Percentiles rank a stretch among this genome's conserved stretches.
phyloP scores from a whole-genome alignment of 2,888 invertebrate species.

The Sarcophaga caerulescens region DNA sequence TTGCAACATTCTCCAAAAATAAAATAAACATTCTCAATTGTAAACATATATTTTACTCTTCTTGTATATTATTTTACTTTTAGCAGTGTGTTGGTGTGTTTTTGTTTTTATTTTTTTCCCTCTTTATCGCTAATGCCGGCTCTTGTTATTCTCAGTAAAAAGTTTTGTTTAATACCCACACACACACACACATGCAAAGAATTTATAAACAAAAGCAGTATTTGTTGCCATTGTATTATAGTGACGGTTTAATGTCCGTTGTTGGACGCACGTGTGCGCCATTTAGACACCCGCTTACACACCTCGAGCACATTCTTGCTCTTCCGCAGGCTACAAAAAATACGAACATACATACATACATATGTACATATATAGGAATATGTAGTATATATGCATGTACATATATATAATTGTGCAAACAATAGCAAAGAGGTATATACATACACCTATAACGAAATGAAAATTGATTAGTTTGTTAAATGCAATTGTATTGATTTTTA shows the following conservation, averaged over 20 bases:
- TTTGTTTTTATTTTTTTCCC: constrained; percentile 18
- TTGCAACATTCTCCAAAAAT: neutral
- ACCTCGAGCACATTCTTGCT: constrained; percentile 30
- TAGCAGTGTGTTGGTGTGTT: neutral
- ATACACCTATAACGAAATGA: neutral
- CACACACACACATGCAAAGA: neutral
- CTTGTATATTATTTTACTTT: too few species aligned
- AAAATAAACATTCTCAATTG: too few species aligned
- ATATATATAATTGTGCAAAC: neutral
- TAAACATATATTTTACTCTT: too few species aligned
- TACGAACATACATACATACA: neutral
- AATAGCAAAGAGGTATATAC: too few species aligned
- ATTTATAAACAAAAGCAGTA: constrained; percentile 18
- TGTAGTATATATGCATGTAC: too few species aligned
- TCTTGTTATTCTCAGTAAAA: constrained; percentile 3
- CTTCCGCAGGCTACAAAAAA: constrained; percentile 25
- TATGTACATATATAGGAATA: neutral
- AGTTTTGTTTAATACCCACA: constrained; percentile 15
- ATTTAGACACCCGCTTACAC: constrained; percentile 65
- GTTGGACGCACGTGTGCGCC: constrained; percentile 75
- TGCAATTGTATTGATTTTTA: neutral
- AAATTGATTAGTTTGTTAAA: constrained; percentile 24
- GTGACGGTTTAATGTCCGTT: constrained; percentile 72
- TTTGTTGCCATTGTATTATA: constrained; percentile 40
- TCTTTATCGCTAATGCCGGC: constrained; percentile 42